phyloP scores from a whole-genome alignment of 2,797 vertebrate species.

The Argyrosomus regius region DNA sequence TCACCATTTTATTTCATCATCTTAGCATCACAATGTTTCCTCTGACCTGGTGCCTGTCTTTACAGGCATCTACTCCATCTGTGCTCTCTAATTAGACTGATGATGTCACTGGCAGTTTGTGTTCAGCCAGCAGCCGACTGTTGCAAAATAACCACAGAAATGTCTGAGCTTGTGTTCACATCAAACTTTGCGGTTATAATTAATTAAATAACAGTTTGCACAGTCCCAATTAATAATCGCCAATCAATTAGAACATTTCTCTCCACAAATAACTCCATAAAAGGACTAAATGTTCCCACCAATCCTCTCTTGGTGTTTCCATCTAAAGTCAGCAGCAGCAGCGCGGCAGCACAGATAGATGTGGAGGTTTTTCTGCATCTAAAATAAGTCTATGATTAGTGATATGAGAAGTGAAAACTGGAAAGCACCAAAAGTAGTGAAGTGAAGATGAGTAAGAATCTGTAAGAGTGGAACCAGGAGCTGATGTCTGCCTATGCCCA shows the following conservation, averaged over 20 bases:
- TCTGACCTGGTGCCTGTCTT: not conserved
- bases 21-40: not conserved
- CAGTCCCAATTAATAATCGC: not conserved
- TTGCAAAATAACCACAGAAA: slow-evolving; percentile 1
- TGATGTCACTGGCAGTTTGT: not conserved
- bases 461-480: not conserved
- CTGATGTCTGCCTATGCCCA: not conserved
- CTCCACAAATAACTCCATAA: not conserved
- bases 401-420: not conserved
- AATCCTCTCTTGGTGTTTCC: not conserved
- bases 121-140: not conserved
- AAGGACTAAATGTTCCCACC: not conserved
- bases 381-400: not conserved
- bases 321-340: not conserved
- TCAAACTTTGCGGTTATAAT: not conserved
- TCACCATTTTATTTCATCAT: not conserved
- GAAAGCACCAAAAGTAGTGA: not conserved
- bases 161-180: not conserved
- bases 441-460: not conserved
- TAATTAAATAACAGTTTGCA: not conserved
- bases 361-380: not conserved
- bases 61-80: not conserved
- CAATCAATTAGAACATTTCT: not conserved
- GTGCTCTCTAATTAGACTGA: not conserved
- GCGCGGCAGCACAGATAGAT: not conserved